phyloP scores from a whole-genome alignment of 1,140 invertebrate genomes.

The Myzus persicae region DNA sequence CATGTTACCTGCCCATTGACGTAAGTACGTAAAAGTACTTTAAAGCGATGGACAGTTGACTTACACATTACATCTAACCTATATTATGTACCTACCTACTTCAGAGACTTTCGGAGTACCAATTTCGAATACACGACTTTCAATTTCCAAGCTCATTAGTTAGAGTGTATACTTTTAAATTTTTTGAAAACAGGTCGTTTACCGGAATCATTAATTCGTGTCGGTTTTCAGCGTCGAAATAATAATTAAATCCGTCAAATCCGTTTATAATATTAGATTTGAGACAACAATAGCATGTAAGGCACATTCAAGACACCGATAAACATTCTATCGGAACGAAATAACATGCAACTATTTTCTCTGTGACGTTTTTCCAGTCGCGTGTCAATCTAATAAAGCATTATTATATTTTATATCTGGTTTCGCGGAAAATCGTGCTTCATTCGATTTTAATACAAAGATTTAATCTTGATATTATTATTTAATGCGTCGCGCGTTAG shows the following conservation, averaged over 20 bases:
- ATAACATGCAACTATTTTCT: neutral
- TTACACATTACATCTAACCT: neutral
- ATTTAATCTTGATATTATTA: neutral
- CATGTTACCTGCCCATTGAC: neutral
- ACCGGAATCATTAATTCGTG: neutral
- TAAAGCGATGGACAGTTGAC: neutral
- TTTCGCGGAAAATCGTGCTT: too few relatives aligned
- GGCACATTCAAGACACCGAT: neutral
- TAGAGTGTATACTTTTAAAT: neutral
- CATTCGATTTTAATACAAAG: neutral
- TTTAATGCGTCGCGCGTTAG: neutral
- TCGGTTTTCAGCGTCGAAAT: neutral
- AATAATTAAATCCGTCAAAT: neutral
- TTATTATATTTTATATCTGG: neutral
- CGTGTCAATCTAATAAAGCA: neutral
- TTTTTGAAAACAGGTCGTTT: neutral
- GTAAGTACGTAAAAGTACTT: conserved; percentile 14
- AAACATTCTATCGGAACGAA: neutral
- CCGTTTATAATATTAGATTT: neutral
- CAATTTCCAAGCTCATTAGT: neutral
- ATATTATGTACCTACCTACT: neutral
- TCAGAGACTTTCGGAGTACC: neutral
- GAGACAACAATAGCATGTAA: neutral
- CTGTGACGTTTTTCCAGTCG: neutral
- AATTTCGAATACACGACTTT: neutral